Conservation (phyloP, 2,797 vertebrate species). For the Phrynocephalus vlangalii region DNA sequence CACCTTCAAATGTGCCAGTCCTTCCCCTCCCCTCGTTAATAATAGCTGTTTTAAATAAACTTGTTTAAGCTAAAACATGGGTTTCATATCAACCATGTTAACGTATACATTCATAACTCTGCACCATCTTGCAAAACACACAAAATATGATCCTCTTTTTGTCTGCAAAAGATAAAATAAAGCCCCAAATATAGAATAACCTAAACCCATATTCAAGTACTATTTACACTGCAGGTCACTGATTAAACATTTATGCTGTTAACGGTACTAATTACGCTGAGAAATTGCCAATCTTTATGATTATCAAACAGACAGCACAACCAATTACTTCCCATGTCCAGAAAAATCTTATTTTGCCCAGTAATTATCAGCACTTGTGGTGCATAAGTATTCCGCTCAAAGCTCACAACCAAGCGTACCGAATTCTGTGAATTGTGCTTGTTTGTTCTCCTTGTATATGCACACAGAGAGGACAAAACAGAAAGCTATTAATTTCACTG, state of each 20-base stretch:
- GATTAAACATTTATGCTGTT: not conserved
- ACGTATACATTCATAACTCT: not conserved
- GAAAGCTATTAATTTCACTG: constrained; percentile 12
- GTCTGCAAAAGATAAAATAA: not conserved
- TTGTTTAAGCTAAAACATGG: not conserved
- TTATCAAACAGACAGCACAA: not conserved
- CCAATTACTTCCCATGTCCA: not conserved
- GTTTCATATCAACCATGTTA: not conserved
- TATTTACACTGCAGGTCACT: not conserved
- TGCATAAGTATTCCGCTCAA: not conserved
- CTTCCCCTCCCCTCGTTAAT: no score
- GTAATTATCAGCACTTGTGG: not conserved
- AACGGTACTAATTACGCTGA: not conserved
- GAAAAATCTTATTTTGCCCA: not conserved
- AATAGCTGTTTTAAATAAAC: not conserved
- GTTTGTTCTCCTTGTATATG: not conserved
- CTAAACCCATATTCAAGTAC: not conserved
- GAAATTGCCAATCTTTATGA: not conserved
- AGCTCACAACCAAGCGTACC: not conserved
- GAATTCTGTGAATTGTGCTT: not conserved
- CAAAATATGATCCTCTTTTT: not conserved
- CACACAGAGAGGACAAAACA: no score
- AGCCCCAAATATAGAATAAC: not conserved
- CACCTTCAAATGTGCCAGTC: no score
- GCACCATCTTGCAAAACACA: not conserved